These are phyloP conservation scores for Fragum sueziense DNA, from an alignment of 2,888 invertebrate genomes.

Conservation along the genomic window DNA sequence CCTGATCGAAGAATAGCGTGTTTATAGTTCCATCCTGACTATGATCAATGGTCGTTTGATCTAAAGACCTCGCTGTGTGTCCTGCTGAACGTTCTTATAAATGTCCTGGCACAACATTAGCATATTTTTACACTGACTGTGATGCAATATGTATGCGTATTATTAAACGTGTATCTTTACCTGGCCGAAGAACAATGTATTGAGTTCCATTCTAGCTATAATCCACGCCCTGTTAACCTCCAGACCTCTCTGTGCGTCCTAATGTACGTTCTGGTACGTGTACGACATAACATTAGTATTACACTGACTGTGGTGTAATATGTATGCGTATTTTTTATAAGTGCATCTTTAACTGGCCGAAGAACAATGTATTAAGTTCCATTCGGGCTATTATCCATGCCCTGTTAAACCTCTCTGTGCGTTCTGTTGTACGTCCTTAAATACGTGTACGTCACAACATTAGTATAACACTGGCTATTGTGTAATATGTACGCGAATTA, in stretches of 20 bases:
- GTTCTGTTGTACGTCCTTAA: constrained; percentile 76
- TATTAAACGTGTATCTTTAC: too few relatives aligned
- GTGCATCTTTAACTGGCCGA: constrained; percentile 68
- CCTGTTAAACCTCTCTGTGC: constrained; percentile 74
- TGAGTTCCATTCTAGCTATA: constrained; percentile 74
- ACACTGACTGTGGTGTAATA: constrained; percentile 69
- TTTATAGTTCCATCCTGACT: too few relatives aligned
- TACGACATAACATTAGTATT: constrained; percentile 73
- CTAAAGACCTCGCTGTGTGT: too few relatives aligned
- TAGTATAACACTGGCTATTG: constrained; percentile 69
- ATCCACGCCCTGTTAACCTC: constrained; percentile 78
- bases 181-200: constrained; percentile 70
- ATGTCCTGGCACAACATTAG: too few relatives aligned
- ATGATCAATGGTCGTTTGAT: too few relatives aligned
- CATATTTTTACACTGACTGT: too few relatives aligned
- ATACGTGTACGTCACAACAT: constrained; percentile 77
- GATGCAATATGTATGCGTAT: too few relatives aligned
- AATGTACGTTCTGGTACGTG: constrained; percentile 77
- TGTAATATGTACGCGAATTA: constrained; percentile 56
- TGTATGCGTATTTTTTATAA: too few relatives aligned
- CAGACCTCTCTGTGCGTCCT: constrained; percentile 75
- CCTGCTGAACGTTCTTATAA: too few relatives aligned
- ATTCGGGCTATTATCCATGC: constrained; percentile 78
- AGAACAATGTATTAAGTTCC: constrained; percentile 72
- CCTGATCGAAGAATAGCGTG: too few relatives aligned